Conservation (phyloP, 1,140 invertebrate genomes). For the Plodia interpunctella region DNA sequence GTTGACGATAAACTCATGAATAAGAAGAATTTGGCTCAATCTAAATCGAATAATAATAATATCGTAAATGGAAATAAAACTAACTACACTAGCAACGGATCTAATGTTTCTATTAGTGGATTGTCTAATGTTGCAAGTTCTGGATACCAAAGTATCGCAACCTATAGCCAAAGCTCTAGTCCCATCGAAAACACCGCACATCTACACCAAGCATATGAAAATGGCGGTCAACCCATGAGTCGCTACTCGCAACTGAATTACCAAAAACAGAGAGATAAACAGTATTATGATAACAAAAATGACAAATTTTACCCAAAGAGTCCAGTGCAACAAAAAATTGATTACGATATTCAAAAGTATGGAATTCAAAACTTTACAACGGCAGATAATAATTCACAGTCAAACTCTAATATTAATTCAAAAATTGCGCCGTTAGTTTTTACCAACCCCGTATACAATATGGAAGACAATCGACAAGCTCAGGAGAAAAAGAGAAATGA, state of each 20-base stretch:
- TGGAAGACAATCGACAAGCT: constrained; percentile 76
- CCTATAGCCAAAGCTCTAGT: constrained; percentile 92
- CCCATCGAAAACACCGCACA: constrained; percentile 85
- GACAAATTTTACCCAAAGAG: constrained; percentile 74
- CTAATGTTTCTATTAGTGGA: constrained; percentile 87
- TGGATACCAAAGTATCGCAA: constrained; percentile 93
- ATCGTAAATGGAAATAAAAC: constrained; percentile 67
- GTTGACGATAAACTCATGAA: constrained; percentile 74
- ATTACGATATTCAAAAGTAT: constrained; percentile 75
- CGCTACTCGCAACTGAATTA: constrained; percentile 71
- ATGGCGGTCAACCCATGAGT: constrained; percentile 66
- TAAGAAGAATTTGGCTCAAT: constrained; percentile 66
- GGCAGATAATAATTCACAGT: constrained; percentile 71
- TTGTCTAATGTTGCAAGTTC: constrained; percentile 90
- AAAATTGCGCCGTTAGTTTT: constrained; percentile 86
- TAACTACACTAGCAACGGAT: constrained; percentile 80
- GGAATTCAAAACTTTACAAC: constrained; percentile 76
- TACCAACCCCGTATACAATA: constrained; percentile 91
- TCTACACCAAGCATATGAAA: constrained; percentile 62
- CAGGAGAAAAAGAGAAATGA: constrained; percentile 60
- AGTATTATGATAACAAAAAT: constrained; percentile 70
- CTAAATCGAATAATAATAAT: constrained; percentile 60
- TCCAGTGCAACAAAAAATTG: constrained; percentile 74
- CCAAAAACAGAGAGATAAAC: constrained; percentile 71
- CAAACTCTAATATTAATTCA: constrained; percentile 70